Evolutionary conservation across 2,888 invertebrate species (phyloP), one percentile per base, ranked within the genome.

Genomic region (Frankliniella intonsa): DNA sequence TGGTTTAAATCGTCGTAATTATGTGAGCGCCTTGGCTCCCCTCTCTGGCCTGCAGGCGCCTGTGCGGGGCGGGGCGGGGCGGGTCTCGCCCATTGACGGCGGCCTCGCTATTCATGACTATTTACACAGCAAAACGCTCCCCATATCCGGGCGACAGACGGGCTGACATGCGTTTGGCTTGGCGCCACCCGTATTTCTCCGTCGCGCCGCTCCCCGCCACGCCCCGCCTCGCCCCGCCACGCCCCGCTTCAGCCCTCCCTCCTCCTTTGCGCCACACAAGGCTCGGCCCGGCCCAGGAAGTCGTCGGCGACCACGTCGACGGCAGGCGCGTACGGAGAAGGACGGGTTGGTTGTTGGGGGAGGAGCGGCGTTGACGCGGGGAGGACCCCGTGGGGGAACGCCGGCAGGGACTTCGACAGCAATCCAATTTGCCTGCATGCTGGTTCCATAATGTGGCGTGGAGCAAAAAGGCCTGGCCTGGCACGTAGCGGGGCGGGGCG

Each of bases 381-480:
- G 14, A 17, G 62, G 2, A 38, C 62, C 7, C 11, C 62, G 62
- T 14, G 62, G 38, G 38, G 62, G 17, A 62, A n/a, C n/a, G n/a
- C n/a, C 62, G 14, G 62, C 69, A 8, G 25, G 22, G 69, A 76
- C 69, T 22, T 76, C 25, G 69, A 76, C 69, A 25, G 10, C 69
- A 76, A 76, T 76, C 69, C 69, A 76, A 76, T 76, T 76, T 76
- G 69, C 69, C 25, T 22, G 22, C 69, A 22, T 22, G 69, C 69
- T 25, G 22, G 69, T 12, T 25, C 25, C 8, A 25, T 76, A 76
- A 76, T 76, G 69, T 12, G 10, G 22, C 25, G 17, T 55, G 14
- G 55, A 14, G 55, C 55, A 19, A 55, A 55, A 12, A 55, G 55
- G 11, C 55, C 55, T 19, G 14, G 55, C 55, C 12, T 55, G 55